phyloP scores from a whole-genome alignment of 1,140 invertebrate species.

The Lucilia sericata region DNA sequence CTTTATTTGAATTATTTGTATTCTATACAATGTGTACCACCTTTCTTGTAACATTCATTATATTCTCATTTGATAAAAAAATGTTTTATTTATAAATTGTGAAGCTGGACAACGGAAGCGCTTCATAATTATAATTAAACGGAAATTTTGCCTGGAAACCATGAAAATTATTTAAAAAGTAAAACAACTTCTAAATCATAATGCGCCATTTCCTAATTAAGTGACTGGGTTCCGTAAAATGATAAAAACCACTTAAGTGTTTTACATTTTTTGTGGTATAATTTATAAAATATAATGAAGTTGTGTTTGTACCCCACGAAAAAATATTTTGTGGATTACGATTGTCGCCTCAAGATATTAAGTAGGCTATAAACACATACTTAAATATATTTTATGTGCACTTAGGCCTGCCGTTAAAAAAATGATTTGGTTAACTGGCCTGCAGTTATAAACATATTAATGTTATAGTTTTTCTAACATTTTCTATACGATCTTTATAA shows the following conservation, averaged over 20 bases:
- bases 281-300: neutral
- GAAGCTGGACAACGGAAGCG: neutral
- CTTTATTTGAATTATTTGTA: no score
- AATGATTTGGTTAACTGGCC: no score
- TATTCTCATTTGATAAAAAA: no score
- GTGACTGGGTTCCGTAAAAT: constrained; percentile 19
- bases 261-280: neutral
- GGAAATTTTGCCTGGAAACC: constrained; percentile 31
- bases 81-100: neutral
- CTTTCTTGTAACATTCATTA: no score
- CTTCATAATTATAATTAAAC: constrained; percentile 14
- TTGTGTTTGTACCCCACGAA: neutral
- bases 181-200: constrained; percentile 29
- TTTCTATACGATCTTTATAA: no score
- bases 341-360: neutral
- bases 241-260: constrained; percentile 21
- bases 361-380: neutral
- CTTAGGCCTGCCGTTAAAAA: no score
- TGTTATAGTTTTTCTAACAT: no score
- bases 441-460: no score
- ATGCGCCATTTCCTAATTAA: constrained; percentile 33
- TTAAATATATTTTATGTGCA: no score
- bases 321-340: no score
- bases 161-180: constrained; percentile 3
- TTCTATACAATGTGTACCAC: no score